Conservation (phyloP, 2,888 invertebrate genomes). For the Phaonia tiefii region DNA sequence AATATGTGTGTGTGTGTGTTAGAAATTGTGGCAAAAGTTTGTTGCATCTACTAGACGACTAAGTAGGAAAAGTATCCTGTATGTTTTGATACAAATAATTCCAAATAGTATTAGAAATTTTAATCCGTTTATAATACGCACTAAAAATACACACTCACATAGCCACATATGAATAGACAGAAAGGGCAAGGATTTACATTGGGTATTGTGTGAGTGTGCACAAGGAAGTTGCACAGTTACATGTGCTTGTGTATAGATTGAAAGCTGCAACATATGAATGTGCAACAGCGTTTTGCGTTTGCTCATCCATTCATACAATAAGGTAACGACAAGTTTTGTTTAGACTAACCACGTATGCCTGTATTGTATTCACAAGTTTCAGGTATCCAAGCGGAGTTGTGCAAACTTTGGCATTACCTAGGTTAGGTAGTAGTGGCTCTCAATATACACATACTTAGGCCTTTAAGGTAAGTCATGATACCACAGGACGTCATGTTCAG, state of each 20-base stretch:
- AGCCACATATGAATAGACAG: not conserved
- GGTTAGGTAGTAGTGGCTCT: too few species aligned
- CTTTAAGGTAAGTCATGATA: too few species aligned
- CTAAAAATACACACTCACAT: slow-evolving; percentile 60
- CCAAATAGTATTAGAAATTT: slow-evolving; percentile 74
- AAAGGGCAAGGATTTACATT: slow-evolving; percentile 59
- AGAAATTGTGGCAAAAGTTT: slow-evolving; percentile 22
- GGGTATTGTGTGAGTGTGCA: not conserved
- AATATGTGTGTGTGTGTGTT: slow-evolving; percentile 22
- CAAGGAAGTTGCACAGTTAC: slow-evolving; percentile 9
- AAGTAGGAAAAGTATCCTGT: slow-evolving; percentile 51
- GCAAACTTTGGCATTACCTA: too few species aligned
- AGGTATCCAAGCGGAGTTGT: too few species aligned
- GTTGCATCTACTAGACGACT: slow-evolving; percentile 20
- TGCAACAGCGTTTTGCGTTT: slow-evolving; percentile 43
- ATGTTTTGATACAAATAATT: slow-evolving; percentile 65
- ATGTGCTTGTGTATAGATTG: slow-evolving; percentile 19
- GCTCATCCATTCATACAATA: slow-evolving; percentile 52
- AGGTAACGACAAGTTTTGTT: slow-evolving; percentile 53
- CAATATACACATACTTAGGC: too few species aligned
- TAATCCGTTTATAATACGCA: slow-evolving; percentile 80
- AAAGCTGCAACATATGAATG: slow-evolving; percentile 52
- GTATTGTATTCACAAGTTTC: slow-evolving; percentile 41
- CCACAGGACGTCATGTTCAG: too few species aligned
- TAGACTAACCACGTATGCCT: slow-evolving; percentile 54